These are phyloP conservation scores for Rhyacophila evoluta DNA, from an alignment of 2,888 invertebrate species.

Conservation along the genomic window DNA sequence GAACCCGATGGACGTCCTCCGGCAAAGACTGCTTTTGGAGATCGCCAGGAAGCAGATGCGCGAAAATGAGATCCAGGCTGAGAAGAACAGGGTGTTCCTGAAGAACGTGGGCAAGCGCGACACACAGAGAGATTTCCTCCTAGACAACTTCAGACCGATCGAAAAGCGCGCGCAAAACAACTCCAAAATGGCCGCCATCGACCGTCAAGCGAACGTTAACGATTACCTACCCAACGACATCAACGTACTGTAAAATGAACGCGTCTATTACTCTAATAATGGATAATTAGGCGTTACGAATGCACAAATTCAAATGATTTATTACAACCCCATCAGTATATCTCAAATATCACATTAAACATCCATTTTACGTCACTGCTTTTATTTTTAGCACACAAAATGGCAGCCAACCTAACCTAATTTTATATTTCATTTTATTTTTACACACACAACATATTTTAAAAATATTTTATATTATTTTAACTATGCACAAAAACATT, in stretches of 20 bases:
- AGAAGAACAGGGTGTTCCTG: constrained; percentile 80
- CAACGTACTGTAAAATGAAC: constrained; percentile 44
- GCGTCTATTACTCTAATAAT: constrained; percentile 26
- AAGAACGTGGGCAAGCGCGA: constrained; percentile 82
- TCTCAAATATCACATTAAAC: neutral
- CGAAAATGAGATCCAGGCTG: constrained; percentile 76
- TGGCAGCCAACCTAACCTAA: neutral
- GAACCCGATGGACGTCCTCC: constrained; percentile 87
- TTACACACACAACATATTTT: no score
- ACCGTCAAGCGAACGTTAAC: constrained; percentile 40
- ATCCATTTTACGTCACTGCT: no score
- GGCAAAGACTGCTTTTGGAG: constrained; percentile 84
- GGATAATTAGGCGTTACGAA: constrained; percentile 27
- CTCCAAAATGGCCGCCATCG: constrained; percentile 44
- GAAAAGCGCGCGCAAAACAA: constrained; percentile 39
- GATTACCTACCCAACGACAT: constrained; percentile 39
- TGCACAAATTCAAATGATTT: constrained; percentile 15
- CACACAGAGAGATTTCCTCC: neutral
- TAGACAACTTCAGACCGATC: constrained; percentile 34
- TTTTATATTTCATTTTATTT: no score
- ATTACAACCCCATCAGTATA: no score
- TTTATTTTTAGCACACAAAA: neutral
- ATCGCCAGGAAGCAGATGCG: constrained; percentile 86
- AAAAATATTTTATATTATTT: no score
- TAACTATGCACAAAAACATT: no score